A percentile compares a stretch with the other conserved stretches of the same genome.
phyloP scores from a whole-genome alignment of 2,797 vertebrate genomes.

The Leptatherina wallacei region DNA sequence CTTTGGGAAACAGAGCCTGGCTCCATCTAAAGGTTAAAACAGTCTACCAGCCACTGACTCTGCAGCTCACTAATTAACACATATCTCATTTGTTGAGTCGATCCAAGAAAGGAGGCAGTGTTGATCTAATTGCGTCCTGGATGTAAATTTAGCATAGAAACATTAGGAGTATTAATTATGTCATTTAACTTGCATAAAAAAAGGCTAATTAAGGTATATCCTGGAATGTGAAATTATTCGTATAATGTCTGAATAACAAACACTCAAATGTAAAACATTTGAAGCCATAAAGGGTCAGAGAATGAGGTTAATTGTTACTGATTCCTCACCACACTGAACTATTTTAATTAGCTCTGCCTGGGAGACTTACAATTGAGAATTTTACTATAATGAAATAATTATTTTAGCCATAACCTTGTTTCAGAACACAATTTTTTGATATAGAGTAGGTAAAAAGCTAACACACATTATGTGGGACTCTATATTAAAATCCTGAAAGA shows the following conservation, averaged over 20 bases:
- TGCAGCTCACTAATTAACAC: background rate
- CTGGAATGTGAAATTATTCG: background rate
- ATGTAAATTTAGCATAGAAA: background rate
- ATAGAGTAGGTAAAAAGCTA: background rate
- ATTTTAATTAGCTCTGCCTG: background rate
- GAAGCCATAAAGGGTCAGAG: background rate
- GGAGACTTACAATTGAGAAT: background rate
- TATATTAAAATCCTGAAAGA: slow-evolving; percentile 5
- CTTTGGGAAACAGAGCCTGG: background rate
- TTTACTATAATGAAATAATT: background rate
- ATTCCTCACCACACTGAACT: background rate
- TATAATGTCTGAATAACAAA: background rate
- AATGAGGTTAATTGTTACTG: background rate
- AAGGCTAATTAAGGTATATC: background rate
- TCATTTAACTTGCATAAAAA: slow-evolving; percentile 3
- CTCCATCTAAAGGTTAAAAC: slow-evolving; percentile 15
- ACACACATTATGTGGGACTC: background rate
- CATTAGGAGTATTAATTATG: background rate
- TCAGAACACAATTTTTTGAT: background rate
- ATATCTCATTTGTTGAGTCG: background rate
- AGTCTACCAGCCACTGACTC: background rate
- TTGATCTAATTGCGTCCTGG: background rate
- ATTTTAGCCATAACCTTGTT: slow-evolving; percentile 4
- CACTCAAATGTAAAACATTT: background rate
- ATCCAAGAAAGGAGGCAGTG: background rate